Percentiles rank a stretch among this genome's conserved stretches.
Conservation (phyloP, 2,797 vertebrate genomes). For the Phataginus tetradactyla region DNA sequence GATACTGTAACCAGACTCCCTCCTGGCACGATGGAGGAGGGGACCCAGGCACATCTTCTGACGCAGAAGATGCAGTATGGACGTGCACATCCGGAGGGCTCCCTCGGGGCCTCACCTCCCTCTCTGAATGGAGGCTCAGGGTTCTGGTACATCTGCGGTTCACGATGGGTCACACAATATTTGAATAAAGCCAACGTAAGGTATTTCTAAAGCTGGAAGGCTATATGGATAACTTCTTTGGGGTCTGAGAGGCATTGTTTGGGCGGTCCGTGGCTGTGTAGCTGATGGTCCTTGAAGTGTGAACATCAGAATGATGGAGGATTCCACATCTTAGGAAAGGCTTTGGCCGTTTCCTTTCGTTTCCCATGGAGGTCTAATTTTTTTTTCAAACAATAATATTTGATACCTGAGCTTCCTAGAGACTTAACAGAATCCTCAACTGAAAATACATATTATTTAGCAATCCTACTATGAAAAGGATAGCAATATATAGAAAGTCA, state of each 20-base stretch:
- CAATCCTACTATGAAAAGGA: not conserved
- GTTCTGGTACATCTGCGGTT: not conserved
- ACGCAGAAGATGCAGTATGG: no score
- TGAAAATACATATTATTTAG: not conserved
- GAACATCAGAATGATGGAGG: not conserved
- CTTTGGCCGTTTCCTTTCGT: not conserved
- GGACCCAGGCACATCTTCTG: no score
- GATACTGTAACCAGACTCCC: not conserved
- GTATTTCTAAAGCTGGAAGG: not conserved
- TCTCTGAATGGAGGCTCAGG: not conserved
- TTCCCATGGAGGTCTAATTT: not conserved
- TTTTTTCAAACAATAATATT: not conserved
- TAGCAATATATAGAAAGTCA: not conserved
- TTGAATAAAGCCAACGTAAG: not conserved
- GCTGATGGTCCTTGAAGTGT: not conserved
- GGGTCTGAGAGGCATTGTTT: not conserved
- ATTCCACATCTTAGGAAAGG: not conserved
- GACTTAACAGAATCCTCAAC: not conserved
- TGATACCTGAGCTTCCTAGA: not conserved
- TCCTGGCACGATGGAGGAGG: not conserved
- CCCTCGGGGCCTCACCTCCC: accelerated
- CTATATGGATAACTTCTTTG: not conserved
- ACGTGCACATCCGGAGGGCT: not conserved
- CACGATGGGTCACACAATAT: not conserved
- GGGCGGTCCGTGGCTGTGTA: not conserved